These are phyloP conservation scores for Papilio elwesi DNA, from an alignment of 2,888 invertebrate species.

Conservation along the genomic window DNA sequence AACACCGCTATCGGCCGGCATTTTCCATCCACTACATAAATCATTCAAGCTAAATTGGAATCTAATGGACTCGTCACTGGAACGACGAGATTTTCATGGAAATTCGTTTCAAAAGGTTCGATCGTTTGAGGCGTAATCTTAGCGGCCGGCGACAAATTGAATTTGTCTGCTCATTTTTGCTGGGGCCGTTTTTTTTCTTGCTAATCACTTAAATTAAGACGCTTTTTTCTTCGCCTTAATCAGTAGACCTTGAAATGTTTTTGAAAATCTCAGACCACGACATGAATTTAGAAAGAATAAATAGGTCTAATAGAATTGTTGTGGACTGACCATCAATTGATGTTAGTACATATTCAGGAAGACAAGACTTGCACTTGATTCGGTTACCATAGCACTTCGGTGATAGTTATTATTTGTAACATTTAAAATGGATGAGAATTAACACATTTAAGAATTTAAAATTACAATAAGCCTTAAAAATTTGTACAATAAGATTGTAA, in stretches of 20 bases:
- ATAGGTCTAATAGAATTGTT: too few species aligned
- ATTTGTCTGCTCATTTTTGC: conserved; percentile 25
- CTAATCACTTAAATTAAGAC: neutral
- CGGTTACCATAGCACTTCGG: too few species aligned
- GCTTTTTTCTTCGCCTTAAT: neutral
- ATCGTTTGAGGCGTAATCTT: conserved; percentile 18
- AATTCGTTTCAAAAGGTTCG: conserved; percentile 31
- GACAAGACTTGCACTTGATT: too few species aligned
- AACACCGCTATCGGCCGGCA: conserved; percentile 7
- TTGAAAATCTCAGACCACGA: too few species aligned
- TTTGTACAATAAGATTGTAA: too few species aligned
- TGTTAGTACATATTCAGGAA: too few species aligned
- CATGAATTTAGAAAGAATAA: too few species aligned
- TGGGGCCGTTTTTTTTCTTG: neutral
- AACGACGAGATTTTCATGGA: conserved; percentile 28
- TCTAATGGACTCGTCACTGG: conserved; percentile 34
- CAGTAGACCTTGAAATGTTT: neutral
- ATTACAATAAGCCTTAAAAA: too few species aligned
- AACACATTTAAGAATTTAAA: too few species aligned
- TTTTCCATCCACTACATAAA: conserved; percentile 14
- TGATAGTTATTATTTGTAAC: too few species aligned
- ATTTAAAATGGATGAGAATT: too few species aligned
- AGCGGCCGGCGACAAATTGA: conserved; percentile 30
- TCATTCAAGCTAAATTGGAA: conserved; percentile 32
- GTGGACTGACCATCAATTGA: too few species aligned